Evolutionary conservation across 2,888 invertebrate genomes (phyloP).

Genomic region (Trichopoda pennipes): DNA sequence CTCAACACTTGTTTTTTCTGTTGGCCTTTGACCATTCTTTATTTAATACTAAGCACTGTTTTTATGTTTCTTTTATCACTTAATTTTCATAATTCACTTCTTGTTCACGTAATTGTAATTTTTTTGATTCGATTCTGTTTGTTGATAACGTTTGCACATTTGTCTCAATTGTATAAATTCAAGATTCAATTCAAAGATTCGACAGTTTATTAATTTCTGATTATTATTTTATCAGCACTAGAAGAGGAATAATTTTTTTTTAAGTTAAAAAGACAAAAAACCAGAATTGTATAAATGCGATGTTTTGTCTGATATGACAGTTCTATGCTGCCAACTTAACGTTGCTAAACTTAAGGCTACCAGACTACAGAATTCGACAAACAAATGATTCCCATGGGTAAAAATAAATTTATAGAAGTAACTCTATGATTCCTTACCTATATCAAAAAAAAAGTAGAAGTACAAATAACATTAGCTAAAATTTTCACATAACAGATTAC

Average conservation of each 20-base stretch:
- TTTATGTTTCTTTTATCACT: slow-evolving; percentile 36
- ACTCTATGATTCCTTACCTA: too few species aligned
- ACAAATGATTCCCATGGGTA: too few species aligned
- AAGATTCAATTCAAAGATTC: slow-evolving; percentile 3
- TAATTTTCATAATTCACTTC: slow-evolving; percentile 18
- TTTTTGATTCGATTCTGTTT: background rate
- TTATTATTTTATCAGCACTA: slow-evolving; percentile 52
- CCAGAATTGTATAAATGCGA: slow-evolving; percentile 53
- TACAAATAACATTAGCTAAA: too few species aligned
- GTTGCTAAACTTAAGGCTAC: background rate
- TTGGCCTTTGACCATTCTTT: slow-evolving; percentile 53
- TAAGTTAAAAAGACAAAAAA: slow-evolving; percentile 48
- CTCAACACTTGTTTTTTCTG: slow-evolving; percentile 42
- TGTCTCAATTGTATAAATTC: background rate
- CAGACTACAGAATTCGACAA: background rate
- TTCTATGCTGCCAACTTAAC: slow-evolving; percentile 40
- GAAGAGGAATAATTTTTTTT: slow-evolving; percentile 30
- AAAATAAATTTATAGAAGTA: too few species aligned
- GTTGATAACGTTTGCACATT: slow-evolving; percentile 39
- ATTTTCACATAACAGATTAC: too few species aligned
- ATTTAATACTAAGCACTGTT: slow-evolving; percentile 43
- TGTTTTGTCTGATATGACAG: slow-evolving; percentile 50
- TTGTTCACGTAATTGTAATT: slow-evolving; percentile 52
- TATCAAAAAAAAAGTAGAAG: too few species aligned
- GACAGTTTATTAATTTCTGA: slow-evolving; percentile 23